phyloP scores from a whole-genome alignment of 2,888 invertebrate species.

The Aelia acuminata region DNA sequence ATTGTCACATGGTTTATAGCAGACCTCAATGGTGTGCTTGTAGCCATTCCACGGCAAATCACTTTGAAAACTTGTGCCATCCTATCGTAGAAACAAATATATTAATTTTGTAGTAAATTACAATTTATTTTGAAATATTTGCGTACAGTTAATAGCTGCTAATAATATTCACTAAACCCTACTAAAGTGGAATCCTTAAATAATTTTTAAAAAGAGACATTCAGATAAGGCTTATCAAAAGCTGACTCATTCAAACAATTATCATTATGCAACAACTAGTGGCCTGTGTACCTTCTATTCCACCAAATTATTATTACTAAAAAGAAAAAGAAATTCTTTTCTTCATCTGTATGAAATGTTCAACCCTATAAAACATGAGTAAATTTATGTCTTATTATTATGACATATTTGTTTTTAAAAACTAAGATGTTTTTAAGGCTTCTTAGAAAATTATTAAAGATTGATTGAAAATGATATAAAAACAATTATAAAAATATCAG shows the following conservation, averaged over 20 bases:
- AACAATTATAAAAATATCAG: too few species aligned
- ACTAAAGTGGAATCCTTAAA: neutral
- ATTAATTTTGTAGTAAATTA: slow-evolving; percentile 34
- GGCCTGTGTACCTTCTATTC: neutral
- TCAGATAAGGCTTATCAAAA: neutral
- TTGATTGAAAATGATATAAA: too few species aligned
- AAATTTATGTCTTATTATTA: too few species aligned
- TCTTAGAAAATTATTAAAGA: too few species aligned
- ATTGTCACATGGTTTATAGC: slow-evolving; percentile 85
- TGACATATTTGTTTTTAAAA: too few species aligned
- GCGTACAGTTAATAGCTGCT: neutral
- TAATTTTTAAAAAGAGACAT: neutral
- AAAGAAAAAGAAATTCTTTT: neutral
- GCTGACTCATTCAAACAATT: neutral
- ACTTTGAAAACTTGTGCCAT: slow-evolving; percentile 68
- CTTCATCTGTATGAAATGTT: too few species aligned
- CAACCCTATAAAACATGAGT: too few species aligned
- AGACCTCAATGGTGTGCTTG: slow-evolving; percentile 68
- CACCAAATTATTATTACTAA: neutral
- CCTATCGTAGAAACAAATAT: neutral
- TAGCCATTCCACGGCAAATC: slow-evolving; percentile 69
- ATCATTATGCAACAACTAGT: neutral
- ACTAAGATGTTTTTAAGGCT: too few species aligned
- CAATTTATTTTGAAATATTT: neutral
- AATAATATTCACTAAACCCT: neutral